Evolutionary conservation across 2,113 vertebrate species (phyloP), one percentile per base, ranked within the genome.

Genomic region (Dolichotis patagonum): DNA sequence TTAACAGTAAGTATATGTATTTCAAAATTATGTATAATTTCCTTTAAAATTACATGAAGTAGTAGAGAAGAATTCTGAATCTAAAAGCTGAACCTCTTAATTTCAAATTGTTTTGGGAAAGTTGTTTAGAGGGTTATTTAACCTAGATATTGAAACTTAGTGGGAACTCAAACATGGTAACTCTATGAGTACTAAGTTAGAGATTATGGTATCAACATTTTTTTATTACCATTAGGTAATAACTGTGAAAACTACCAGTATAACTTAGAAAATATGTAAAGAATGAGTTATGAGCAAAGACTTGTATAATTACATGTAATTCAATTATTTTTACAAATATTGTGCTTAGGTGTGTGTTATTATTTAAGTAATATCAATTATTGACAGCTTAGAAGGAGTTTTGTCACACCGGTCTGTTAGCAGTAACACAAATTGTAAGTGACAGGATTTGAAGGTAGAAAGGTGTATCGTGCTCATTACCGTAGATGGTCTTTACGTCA

Each of bases 11-110:
- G 41, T 86, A 30, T 41, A 17, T 89, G 22, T 67, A 30, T 94
- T 58, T 56, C 63, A 93, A n/a, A 96, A 63, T 96, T 97, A 20
- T 95, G 9, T 43, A 75, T 60, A 92, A 26, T 95, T 85, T 46
- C 19, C 90, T 62, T 96, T 85, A 91, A 86, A 85, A 94, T 90
- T 91, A 93, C 92, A n/a, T 88, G n/a, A 4, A 88, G 3, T 81
- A n/a, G 14, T 65, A 28, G 28, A 13, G 8, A 86, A 96, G 90
- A 95, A 96, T 71, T 96, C 65, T 80, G 41, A 97, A 96, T 78
- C 89, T 78, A 69, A 94, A 92, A 96, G 58, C 52, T 88, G n/a
- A 85, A 78, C 24, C 71, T 32, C 62, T 94, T 96, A 62, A 87
- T 84, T 88, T 67, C 75, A 82, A 85, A 81, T 80, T 91, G 35